These are phyloP conservation scores for Cenopis cana DNA, from an alignment of 2,888 invertebrate species.

Conservation along the genomic window DNA sequence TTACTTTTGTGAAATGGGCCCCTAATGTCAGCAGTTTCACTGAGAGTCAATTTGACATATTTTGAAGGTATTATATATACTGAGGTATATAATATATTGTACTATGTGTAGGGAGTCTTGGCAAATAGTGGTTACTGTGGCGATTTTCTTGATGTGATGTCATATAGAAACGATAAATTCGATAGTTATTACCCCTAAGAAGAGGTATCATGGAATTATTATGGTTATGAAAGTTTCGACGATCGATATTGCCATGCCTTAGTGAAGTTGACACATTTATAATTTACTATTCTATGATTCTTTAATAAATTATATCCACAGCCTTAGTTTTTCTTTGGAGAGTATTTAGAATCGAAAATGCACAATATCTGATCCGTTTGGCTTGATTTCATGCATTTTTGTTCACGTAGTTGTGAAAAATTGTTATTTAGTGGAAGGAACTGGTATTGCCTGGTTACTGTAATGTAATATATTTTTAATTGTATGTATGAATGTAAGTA, in stretches of 20 bases:
- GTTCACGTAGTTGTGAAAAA: slow-evolving; percentile 37
- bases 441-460: slow-evolving; percentile 44
- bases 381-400: slow-evolving; percentile 17
- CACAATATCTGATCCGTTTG: slow-evolving; percentile 12
- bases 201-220: too few species aligned
- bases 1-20: too few species aligned
- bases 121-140: too few species aligned
- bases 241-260: too few species aligned
- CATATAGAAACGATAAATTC: too few species aligned
- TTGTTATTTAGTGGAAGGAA: slow-evolving; percentile 47
- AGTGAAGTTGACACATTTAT: background rate
- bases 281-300: background rate
- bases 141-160: too few species aligned
- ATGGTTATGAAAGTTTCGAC: too few species aligned
- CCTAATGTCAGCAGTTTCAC: background rate
- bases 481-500: slow-evolving; percentile 33
- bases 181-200: too few species aligned
- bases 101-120: too few species aligned
- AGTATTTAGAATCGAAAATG: slow-evolving; percentile 11
- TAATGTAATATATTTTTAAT: slow-evolving; percentile 46
- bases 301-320: slow-evolving; percentile 8
- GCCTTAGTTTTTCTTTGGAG: slow-evolving; percentile 32
- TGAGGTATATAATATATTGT: too few species aligned
- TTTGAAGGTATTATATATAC: too few species aligned
- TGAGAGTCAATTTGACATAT: too few species aligned